These are phyloP conservation scores for Tuta absoluta DNA, from an alignment of 2,888 invertebrate genomes.

Conservation along the genomic window DNA sequence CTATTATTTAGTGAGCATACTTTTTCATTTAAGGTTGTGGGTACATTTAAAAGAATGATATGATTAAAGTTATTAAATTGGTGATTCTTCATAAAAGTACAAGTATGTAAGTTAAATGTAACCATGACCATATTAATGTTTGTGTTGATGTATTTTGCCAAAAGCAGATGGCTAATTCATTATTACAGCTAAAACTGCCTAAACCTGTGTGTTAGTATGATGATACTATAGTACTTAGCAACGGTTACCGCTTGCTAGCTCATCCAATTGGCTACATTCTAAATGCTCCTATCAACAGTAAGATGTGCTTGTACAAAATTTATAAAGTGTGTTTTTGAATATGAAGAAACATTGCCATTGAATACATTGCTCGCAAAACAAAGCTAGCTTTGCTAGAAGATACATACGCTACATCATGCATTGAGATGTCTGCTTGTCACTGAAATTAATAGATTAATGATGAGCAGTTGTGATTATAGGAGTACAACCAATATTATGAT, in stretches of 20 bases:
- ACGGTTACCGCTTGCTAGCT: conserved; percentile 25
- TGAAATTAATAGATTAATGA: conserved; percentile 40
- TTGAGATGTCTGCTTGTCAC: conserved; percentile 26
- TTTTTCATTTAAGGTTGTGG: no score
- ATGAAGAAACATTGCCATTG: neutral
- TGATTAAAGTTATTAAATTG: neutral
- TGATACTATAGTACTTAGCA: neutral
- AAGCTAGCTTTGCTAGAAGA: conserved; percentile 28
- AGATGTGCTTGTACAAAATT: conserved; percentile 13
- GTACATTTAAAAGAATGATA: neutral
- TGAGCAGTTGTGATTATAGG: conserved; percentile 66
- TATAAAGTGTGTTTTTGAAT: neutral
- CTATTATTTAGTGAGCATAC: no score
- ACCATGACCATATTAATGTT: neutral
- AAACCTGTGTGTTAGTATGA: conserved; percentile 9
- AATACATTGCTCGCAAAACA: conserved; percentile 25
- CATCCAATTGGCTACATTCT: conserved; percentile 22
- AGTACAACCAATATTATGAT: conserved; percentile 90
- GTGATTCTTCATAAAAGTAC: no score
- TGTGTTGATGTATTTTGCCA: conserved; percentile 5
- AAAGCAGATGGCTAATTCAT: conserved; percentile 14
- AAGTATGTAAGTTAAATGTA: neutral
- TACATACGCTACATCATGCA: conserved; percentile 24
- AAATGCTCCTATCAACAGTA: neutral
- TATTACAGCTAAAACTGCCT: conserved; percentile 1